Percentiles rank a stretch among this genome's conserved stretches.
Conservation (phyloP, 1,140 invertebrate genomes). For the Augochlora pura region DNA sequence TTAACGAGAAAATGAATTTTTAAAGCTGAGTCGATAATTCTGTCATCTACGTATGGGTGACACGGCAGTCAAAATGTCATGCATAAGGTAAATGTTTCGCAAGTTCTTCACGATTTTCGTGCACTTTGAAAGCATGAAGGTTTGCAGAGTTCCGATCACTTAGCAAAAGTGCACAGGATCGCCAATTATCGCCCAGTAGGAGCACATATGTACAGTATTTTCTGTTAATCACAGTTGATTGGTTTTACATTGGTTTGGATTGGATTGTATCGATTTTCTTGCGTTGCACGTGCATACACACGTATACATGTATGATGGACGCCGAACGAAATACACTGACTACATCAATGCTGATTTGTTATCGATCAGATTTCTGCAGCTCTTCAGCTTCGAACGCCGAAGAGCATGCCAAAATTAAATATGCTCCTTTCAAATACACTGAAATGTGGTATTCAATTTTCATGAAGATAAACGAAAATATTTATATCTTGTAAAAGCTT, state of each 20-base stretch:
- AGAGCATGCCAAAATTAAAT: background rate
- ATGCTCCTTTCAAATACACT: too few species aligned
- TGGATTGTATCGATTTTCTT: conserved; percentile 1
- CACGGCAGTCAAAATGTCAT: too few species aligned
- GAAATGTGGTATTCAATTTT: too few species aligned
- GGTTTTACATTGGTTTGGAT: background rate
- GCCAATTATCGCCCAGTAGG: background rate
- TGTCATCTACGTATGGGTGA: too few species aligned
- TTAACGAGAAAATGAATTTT: too few species aligned
- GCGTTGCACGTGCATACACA: too few species aligned
- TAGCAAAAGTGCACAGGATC: background rate
- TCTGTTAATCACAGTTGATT: background rate
- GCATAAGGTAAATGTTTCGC: too few species aligned
- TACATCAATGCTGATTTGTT: background rate
- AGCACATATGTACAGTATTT: background rate
- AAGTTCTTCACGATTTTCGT: too few species aligned
- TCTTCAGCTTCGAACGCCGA: background rate
- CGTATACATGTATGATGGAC: background rate
- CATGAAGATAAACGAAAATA: too few species aligned
- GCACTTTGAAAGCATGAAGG: too few species aligned
- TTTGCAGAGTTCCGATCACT: background rate
- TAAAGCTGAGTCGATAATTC: too few species aligned
- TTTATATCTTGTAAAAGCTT: too few species aligned
- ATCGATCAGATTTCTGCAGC: background rate
- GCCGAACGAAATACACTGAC: background rate